phyloP scores from a whole-genome alignment of 2,888 invertebrate species.

The Hydriomena furcata region DNA sequence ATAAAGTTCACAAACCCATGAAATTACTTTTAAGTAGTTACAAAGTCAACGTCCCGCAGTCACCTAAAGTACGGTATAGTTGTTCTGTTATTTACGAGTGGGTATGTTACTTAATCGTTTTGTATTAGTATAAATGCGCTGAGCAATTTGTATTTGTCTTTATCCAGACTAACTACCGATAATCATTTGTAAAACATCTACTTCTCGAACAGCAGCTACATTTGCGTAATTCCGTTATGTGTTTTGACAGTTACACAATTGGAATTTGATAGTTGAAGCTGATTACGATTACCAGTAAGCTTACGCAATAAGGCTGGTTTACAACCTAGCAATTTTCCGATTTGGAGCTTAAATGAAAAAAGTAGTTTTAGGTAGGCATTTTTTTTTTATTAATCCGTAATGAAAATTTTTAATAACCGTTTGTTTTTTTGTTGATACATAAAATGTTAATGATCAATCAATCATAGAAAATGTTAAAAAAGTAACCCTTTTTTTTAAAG shows the following conservation, averaged over 20 bases:
- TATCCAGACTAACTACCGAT: background rate
- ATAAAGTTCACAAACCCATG: background rate
- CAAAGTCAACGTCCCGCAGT: background rate
- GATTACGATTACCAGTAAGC: too few species aligned
- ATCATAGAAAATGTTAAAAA: too few species aligned
- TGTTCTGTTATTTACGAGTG: constrained; percentile 10
- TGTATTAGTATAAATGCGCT: constrained; percentile 14
- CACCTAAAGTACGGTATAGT: background rate
- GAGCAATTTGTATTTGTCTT: constrained; percentile 17
- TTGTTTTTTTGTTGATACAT: too few species aligned
- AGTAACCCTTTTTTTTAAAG: too few species aligned
- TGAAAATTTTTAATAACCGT: too few species aligned
- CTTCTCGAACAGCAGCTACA: background rate
- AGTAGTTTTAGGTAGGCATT: too few species aligned
- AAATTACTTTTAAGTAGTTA: background rate
- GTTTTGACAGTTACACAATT: too few species aligned
- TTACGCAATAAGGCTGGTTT: background rate
- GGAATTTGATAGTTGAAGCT: too few species aligned
- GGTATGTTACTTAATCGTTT: constrained; percentile 11
- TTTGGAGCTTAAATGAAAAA: too few species aligned
- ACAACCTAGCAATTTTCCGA: too few species aligned
- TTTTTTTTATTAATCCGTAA: too few species aligned
- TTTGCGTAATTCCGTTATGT: background rate
- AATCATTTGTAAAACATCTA: background rate
- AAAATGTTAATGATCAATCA: too few species aligned